These are phyloP conservation scores for Notothenia coriiceps DNA, from an alignment of 2,113 vertebrate genomes.

Conservation along the genomic window DNA sequence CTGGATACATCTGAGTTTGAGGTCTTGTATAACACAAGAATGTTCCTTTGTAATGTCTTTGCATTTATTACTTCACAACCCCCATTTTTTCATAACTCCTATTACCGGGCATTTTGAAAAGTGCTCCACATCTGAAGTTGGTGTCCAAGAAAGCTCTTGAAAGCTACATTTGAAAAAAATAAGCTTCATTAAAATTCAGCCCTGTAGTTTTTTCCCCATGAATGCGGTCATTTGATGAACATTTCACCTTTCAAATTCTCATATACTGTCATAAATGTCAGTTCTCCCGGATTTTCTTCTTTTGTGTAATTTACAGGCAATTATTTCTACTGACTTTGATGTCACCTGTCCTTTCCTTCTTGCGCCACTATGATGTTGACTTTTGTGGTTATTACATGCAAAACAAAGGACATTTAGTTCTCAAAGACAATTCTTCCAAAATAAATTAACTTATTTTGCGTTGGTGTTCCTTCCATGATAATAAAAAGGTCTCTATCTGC, in stretches of 20 bases:
- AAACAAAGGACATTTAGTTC: neutral
- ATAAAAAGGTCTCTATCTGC: no score
- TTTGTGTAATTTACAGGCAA: neutral
- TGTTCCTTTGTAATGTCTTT: constrained; percentile 48
- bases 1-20: constrained; percentile 51
- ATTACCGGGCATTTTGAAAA: constrained; percentile 40
- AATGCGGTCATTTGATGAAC: neutral
- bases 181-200: constrained; percentile 4
- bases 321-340: neutral
- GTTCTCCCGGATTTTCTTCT: neutral
- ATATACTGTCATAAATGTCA: neutral
- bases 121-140: neutral
- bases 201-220: neutral
- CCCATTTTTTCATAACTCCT: constrained; percentile 57
- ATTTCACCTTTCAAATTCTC: neutral
- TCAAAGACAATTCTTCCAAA: no score
- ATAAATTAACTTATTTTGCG: no score
- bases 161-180: constrained; percentile 33
- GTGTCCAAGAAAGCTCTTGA: constrained; percentile 22
- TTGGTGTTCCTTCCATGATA: neutral
- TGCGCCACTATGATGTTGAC: neutral
- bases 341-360: neutral
- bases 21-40: constrained; percentile 66
- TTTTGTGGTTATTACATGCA: neutral
- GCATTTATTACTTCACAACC: constrained; percentile 60